phyloP scores from a whole-genome alignment of 2,113 vertebrate species.

The Clarias magur region DNA sequence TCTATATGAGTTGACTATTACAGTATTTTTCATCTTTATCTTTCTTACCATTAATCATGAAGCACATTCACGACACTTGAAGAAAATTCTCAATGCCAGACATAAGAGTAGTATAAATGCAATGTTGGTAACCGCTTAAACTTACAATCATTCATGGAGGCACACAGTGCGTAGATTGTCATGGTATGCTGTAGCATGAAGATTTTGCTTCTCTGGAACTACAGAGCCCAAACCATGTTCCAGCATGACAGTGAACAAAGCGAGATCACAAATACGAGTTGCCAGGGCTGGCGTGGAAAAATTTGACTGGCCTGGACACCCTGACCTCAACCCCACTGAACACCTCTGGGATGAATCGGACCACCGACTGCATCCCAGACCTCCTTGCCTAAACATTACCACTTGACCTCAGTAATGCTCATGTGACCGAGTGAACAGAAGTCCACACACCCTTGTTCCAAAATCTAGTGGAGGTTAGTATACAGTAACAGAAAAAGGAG shows the following conservation, averaged over 20 bases:
- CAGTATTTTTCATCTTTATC: not conserved
- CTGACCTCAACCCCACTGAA: too few relatives aligned
- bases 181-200: not conserved
- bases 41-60: not conserved
- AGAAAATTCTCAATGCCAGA: not conserved
- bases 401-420: not conserved
- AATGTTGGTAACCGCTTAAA: not conserved
- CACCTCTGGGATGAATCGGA: slow-evolving; percentile 11
- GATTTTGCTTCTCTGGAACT: not conserved
- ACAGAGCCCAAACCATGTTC: not conserved
- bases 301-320: not conserved
- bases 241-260: not conserved
- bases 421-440: not conserved
- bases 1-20: not conserved
- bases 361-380: not conserved
- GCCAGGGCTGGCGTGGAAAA: not conserved
- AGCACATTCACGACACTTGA: not conserved
- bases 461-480: not conserved
- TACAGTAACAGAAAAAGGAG: not conserved
- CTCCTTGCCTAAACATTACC: not conserved
- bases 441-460: not conserved
- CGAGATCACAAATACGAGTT: not conserved
- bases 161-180: not conserved
- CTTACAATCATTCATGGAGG: not conserved
- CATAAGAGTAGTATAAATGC: not conserved